Evolutionary conservation across 2,113 vertebrate genomes (phyloP), one percentile per base, ranked within the genome.

Genomic region (Lamprotornis superbus): DNA sequence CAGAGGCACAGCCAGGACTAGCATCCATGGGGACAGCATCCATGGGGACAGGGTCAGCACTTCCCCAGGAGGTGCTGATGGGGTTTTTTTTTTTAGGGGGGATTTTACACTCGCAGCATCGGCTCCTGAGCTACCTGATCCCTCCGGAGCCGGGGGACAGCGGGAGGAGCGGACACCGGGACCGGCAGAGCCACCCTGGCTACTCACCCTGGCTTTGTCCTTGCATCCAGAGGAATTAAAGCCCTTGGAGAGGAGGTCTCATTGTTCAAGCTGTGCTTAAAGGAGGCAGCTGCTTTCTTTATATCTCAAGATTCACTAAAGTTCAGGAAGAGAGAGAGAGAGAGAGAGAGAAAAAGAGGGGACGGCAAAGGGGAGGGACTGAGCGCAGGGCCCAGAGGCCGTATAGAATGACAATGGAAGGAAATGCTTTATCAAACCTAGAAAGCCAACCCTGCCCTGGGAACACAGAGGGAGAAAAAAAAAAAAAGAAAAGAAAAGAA

Each of bases 401-500:
- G 96, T 94, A 93, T 97, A 95, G 96, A 96, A 97, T 97, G 96
- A 97, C 96, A 97, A 97, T 97, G 95, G 97, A 94, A 97, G 97
- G 97, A 97, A 97, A 96, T 94, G 95, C 97, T 97, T 97, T 97
- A 97, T 97, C 97, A 97, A 95, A 94, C 96, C 95, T 96, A 93
- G 94, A 97, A 97, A 97, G 95, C 93, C 97, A 96, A 93, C 90
- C 90, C 89, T 96, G 95, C 93, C 96, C 96, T 97, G 96, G 94
- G 96, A 97, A 96, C 89, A 64, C 80, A 70, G 90, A 61, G 82
- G 39, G 65, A 65, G 31, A 16, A 14, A 12, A 30, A 15, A 40
- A n/a, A 65, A 30, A 27, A 50, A 74, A 46, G 20, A 42, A 64
- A 37, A 16, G 7, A 20, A 50, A 3, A 5, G 12, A 7, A 31